Conservation (phyloP, 2,113 vertebrate genomes). For the Serinus canaria region DNA sequence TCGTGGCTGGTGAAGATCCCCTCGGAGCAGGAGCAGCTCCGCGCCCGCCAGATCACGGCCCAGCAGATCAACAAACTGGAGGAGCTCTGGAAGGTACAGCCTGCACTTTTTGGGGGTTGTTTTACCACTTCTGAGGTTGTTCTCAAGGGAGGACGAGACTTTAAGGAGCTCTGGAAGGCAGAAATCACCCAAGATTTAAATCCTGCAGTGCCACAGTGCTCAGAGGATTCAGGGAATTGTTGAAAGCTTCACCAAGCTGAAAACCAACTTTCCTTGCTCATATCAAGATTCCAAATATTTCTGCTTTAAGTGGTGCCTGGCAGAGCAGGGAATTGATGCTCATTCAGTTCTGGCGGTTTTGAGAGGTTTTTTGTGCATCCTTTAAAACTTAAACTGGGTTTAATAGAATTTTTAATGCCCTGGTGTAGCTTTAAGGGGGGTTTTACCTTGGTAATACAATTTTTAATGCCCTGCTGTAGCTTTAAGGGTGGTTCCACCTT, state of each 20-base stretch:
- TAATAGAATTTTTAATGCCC: neutral
- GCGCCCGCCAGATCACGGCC: slow-evolving; percentile 94
- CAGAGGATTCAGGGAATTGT: neutral
- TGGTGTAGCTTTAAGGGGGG: neutral
- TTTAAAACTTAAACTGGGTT: neutral
- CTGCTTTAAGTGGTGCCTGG: neutral
- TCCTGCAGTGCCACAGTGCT: neutral
- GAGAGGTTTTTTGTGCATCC: neutral
- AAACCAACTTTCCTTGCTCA: neutral
- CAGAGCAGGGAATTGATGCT: neutral
- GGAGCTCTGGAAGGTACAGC: slow-evolving; percentile 94
- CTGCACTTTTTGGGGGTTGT: accelerated
- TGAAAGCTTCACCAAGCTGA: neutral
- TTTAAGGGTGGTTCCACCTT: neutral
- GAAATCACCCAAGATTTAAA: neutral
- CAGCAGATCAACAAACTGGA: slow-evolving; percentile 99
- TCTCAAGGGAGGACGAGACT: neutral
- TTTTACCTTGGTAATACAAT: neutral
- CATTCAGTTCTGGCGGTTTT: neutral
- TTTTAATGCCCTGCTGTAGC: neutral
- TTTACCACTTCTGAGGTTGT: accelerated
- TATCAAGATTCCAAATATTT: neutral
- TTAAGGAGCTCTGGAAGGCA: neutral
- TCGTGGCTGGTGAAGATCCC: slow-evolving; percentile 99
- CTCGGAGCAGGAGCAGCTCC: slow-evolving; percentile 94